A percentile compares a stretch with the other conserved stretches of the same genome.
Conservation (phyloP, 1,140 invertebrate genomes). For the Eulimnadia texana region DNA sequence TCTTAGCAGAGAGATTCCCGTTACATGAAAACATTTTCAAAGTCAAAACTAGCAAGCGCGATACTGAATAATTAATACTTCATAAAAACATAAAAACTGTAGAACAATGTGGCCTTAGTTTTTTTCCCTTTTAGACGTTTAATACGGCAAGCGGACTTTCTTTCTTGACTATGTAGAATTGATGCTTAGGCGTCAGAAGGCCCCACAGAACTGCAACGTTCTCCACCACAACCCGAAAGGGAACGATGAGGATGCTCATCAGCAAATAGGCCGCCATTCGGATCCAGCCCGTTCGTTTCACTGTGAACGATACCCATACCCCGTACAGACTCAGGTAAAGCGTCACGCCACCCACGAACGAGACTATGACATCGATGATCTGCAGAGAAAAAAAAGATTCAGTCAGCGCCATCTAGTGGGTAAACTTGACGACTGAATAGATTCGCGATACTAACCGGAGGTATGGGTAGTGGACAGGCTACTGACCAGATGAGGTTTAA, state of each 20-base stretch:
- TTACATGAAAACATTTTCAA: too few species aligned
- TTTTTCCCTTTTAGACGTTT: too few species aligned
- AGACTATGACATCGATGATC: constrained; percentile 1
- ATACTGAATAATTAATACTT: too few species aligned
- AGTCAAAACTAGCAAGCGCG: too few species aligned
- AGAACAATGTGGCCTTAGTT: too few species aligned
- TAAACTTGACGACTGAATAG: background rate
- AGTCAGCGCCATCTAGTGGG: background rate
- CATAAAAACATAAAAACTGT: too few species aligned
- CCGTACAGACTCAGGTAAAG: constrained; percentile 95
- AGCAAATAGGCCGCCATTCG: constrained; percentile 65
- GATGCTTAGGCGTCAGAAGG: constrained; percentile 77
- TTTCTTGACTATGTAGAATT: constrained; percentile 91
- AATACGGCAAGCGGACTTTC: constrained; percentile 29
- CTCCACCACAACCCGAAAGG: constrained; percentile 82
- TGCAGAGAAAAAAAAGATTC: background rate
- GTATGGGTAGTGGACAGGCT: constrained; percentile 74
- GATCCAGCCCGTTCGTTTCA: constrained; percentile 65
- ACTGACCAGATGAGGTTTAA: constrained; percentile 72
- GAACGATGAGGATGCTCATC: constrained; percentile 74
- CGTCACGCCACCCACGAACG: constrained; percentile 60
- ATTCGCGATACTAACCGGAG: constrained; percentile 29
- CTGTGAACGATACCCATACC: constrained; percentile 83
- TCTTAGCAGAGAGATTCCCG: too few species aligned
- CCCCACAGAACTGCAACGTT: constrained; percentile 89